A percentile compares a stretch with the other conserved stretches of the same genome.
Conservation (phyloP, 2,888 invertebrate species). For the Dicroscelio sp. region DNA sequence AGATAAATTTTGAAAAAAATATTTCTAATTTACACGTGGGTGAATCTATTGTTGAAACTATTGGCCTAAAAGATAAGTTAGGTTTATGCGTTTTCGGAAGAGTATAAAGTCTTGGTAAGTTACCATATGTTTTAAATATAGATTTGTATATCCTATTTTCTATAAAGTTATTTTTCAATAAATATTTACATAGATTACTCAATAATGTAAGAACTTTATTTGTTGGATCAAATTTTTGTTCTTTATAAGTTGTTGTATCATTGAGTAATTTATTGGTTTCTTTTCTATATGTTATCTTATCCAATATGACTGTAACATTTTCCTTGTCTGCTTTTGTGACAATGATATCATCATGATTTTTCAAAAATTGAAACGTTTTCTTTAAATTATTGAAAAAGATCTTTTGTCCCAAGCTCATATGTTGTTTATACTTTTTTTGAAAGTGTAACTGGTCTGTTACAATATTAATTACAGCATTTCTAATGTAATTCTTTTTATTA, state of each 20-base stretch:
- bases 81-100: slow-evolving; percentile 35
- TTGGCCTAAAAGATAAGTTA: slow-evolving; percentile 18
- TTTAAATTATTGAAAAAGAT: background rate
- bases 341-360: background rate
- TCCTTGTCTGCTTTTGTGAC: slow-evolving; percentile 16
- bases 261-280: background rate
- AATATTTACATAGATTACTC: background rate
- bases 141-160: background rate
- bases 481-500: background rate
- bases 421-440: background rate
- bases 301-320: background rate
- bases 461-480: background rate
- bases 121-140: background rate
- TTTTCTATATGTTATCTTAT: background rate
- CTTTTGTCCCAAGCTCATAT: background rate
- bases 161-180: background rate
- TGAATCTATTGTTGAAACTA: slow-evolving; percentile 24
- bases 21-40: slow-evolving; percentile 31
- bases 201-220: slow-evolving; percentile 1
- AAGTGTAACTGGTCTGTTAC: background rate
- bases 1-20: background rate
- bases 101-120: slow-evolving; percentile 22
- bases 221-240: background rate
- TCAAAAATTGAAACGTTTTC: background rate
- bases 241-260: background rate